These are phyloP conservation scores for Prunella strophiata DNA, from an alignment of 2,797 vertebrate species.

Conservation along the genomic window DNA sequence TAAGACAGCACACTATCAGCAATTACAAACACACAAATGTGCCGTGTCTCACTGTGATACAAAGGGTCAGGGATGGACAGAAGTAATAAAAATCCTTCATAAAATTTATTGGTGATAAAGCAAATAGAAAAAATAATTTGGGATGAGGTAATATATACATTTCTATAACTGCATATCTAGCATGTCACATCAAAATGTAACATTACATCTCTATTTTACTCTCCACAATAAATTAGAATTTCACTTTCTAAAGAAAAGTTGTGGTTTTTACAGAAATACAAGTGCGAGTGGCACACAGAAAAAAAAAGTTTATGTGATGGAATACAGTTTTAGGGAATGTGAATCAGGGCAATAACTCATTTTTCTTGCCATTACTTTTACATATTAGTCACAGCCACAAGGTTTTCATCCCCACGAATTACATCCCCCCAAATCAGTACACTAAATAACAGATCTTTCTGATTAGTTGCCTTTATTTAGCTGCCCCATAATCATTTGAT, in stretches of 20 bases:
- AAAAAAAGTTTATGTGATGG: not conserved
- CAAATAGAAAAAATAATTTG: not conserved
- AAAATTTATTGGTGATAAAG: not conserved
- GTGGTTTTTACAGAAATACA: not conserved
- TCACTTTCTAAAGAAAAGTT: not conserved
- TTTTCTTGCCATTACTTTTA: conserved; percentile 11
- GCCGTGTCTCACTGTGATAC: not conserved
- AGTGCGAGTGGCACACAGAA: not conserved
- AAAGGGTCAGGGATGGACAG: not conserved
- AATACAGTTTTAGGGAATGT: not conserved
- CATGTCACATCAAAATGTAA: not conserved
- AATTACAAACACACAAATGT: not conserved
- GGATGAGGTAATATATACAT: not conserved
- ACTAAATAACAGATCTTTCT: conserved; percentile 12
- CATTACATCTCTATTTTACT: not conserved
- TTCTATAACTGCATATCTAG: not conserved
- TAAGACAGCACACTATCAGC: not conserved
- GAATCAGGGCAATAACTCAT: not conserved
- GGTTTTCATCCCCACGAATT: not conserved
- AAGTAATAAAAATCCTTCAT: not conserved
- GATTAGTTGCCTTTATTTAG: conserved; percentile 27
- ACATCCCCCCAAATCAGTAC: not conserved
- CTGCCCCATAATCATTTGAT: not conserved
- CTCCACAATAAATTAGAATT: not conserved
- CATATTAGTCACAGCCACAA: conserved; percentile 18